Evolutionary conservation across 2,113 vertebrate species (phyloP).

Genomic region (Aplodontia rufa): DNA sequence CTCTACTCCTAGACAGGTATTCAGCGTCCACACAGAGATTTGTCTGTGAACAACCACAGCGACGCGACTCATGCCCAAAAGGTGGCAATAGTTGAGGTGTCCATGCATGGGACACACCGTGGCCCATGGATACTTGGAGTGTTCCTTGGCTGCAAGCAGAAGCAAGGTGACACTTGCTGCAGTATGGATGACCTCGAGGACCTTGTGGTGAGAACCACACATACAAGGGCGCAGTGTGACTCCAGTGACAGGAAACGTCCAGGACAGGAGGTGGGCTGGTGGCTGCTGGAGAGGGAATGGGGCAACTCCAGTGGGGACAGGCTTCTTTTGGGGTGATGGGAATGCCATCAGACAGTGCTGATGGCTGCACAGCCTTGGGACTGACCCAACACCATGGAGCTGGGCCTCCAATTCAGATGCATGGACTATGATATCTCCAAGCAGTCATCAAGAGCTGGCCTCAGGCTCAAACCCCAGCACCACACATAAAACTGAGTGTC

Average conservation of each 20-base stretch:
- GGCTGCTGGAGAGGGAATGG: not conserved
- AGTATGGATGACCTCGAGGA: not conserved
- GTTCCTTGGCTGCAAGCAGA: too few species aligned
- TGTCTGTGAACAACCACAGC: too few species aligned
- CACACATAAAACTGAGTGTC: too few species aligned
- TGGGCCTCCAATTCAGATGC: not conserved
- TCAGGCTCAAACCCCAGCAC: too few species aligned
- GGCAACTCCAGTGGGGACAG: not conserved
- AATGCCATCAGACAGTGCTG: not conserved
- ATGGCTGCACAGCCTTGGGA: not conserved
- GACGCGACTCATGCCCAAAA: rapidly evolving
- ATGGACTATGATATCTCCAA: not conserved
- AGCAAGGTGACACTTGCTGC: not conserved
- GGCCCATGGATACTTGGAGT: too few species aligned
- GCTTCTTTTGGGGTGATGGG: not conserved
- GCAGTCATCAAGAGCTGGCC: too few species aligned
- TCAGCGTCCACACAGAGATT: too few species aligned
- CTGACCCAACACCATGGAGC: not conserved
- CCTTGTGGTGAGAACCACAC: not conserved
- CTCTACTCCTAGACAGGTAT: too few species aligned
- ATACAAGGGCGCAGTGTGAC: not conserved
- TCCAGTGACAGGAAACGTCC: not conserved
- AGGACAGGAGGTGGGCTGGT: not conserved
- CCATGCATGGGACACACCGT: not conserved
- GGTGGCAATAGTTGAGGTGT: not conserved